Evolutionary conservation across 1,140 invertebrate species (phyloP).

Genomic region (Anastrepha obliqua): DNA sequence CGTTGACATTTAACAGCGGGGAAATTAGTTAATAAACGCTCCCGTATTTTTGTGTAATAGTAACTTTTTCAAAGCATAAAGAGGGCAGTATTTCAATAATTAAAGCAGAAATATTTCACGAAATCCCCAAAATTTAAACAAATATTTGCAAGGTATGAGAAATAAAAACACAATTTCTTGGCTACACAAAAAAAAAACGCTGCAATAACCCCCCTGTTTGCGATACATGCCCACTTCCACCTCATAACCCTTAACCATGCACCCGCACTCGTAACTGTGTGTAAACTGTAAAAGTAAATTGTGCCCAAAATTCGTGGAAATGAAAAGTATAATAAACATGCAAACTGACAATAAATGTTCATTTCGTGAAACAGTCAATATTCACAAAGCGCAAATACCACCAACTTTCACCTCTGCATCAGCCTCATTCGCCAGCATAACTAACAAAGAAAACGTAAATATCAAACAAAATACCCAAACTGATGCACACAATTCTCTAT

Average conservation of each 20-base stretch:
- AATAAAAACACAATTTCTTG: neutral
- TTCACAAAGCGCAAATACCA: neutral
- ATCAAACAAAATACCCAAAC: neutral
- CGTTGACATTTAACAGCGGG: too few relatives aligned
- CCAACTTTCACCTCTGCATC: neutral
- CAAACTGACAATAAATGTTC: neutral
- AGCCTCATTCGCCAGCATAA: neutral
- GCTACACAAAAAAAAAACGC: slow-evolving; percentile 7
- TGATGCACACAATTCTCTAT: too few relatives aligned
- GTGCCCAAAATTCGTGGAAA: neutral
- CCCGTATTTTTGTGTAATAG: too few relatives aligned
- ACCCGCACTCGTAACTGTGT: too few relatives aligned
- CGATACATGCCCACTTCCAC: neutral
- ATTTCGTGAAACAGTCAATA: too few relatives aligned
- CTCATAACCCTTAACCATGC: neutral
- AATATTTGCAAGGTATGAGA: too few relatives aligned
- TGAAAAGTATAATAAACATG: neutral
- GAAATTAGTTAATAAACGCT: too few relatives aligned
- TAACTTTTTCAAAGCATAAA: too few relatives aligned
- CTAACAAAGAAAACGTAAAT: neutral
- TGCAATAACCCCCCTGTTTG: slow-evolving; percentile 8
- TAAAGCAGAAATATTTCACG: too few relatives aligned
- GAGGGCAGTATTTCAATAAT: too few relatives aligned
- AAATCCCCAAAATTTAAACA: too few relatives aligned
- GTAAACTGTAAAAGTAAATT: neutral